Evolutionary conservation across 2,888 invertebrate genomes (phyloP), one percentile per base, ranked within the genome.

Genomic region (Meandrusa payeni): DNA sequence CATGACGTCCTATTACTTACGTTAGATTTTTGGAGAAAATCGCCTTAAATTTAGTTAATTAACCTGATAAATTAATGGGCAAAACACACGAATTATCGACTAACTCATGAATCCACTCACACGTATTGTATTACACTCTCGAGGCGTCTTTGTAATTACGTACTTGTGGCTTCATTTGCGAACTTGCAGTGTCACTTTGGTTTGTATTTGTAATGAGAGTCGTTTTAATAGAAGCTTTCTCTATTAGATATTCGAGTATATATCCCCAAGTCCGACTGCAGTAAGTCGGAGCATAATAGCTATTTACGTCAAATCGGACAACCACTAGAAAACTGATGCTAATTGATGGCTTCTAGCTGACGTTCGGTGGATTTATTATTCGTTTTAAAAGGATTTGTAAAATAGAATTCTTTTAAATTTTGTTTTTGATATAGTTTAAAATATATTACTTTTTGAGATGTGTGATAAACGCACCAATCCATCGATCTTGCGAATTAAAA

Each of bases 161-260:
- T 57, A 73, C 65, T 66, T 59, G 62, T 60, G 60, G 61, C 57
- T 57, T 52, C 51, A 50, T 61, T 68, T 60, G 68, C 68, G 48
- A 74, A 74, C 78, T 77, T 69, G 76, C 81, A 69, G 64, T 77
- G 81, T 83, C 81, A 81, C 72, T 71, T 74, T 69, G 67, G 73
- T 70, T 37, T 69, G 67, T 74, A 69, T 31, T 26, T 26, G 26
- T 32, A 75, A 76, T 73, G 64, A 67, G 71, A 77, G 70, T 56
- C 56, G 61, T 75, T 77, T 76, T 80, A 83, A 81, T 82, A 78
- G 76, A 64, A 63, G 66, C 80, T 82, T 80, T 80, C 80, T 73
- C 73, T 64, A 62, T 61, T 57, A 63, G 60, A 63, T 64, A 59
- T 62, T 65, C 60, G 54, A 58, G 53, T 57, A 42, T 13, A 24